Evolutionary conservation across 2,797 vertebrate genomes (phyloP).

Genomic region (Anas bernieri): DNA sequence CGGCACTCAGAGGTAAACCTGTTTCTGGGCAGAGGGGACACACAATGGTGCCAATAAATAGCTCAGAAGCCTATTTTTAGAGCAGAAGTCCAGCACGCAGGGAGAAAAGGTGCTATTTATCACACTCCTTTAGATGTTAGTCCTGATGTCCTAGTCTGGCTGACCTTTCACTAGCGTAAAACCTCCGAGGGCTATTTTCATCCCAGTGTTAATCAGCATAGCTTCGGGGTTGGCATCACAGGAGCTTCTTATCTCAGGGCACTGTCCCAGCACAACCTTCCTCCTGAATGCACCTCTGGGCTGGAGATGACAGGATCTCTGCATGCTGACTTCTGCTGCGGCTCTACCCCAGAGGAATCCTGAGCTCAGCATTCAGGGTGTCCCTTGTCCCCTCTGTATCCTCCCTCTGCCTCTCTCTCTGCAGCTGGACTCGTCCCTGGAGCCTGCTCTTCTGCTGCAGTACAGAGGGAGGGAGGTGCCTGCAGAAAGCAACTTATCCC

Average conservation of each 20-base stretch:
- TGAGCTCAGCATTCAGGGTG: not conserved
- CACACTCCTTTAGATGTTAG: not conserved
- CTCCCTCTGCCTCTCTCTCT: not conserved
- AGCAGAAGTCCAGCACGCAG: not conserved
- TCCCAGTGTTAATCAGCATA: not conserved
- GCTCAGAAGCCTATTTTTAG: conserved; percentile 6
- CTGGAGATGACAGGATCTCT: not conserved
- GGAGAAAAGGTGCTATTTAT: not conserved
- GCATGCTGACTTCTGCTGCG: not conserved
- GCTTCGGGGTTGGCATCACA: not conserved
- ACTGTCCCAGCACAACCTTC: conserved; percentile 9
- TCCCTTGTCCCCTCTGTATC: not conserved
- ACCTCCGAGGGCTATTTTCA: conserved; percentile 32
- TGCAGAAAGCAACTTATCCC: not conserved
- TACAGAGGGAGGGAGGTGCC: not conserved
- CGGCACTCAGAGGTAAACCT: not conserved
- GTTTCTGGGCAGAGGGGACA: not conserved
- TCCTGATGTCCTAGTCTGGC: not conserved
- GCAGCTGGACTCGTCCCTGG: not conserved
- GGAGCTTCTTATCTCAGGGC: not conserved
- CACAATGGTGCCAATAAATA: not conserved
- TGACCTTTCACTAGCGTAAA: conserved; percentile 34
- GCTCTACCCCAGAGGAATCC: not conserved
- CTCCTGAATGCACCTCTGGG: not conserved
- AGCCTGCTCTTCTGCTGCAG: not conserved